Evolutionary conservation across 2,113 vertebrate species (phyloP), one percentile per base, ranked within the genome.

Genomic region (Oncorhynchus kisutch): DNA sequence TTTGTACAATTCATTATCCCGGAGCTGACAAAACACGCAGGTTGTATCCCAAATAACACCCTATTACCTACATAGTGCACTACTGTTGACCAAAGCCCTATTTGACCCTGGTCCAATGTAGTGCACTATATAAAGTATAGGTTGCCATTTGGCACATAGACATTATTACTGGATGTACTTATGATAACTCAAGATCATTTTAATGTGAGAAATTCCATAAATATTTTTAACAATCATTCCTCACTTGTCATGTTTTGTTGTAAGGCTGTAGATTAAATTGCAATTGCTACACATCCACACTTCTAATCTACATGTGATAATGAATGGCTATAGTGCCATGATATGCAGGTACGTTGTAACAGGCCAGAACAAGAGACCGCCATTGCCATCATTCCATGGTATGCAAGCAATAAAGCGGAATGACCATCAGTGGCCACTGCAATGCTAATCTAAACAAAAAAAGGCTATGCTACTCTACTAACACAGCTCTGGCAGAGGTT

Each of bases 1-100:
- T 84, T 83, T 91, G 86, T 88, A 90, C 80, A 82, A 77, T 86
- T 78, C 27, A 75, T 75, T 75, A 81, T 66, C 71, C 54, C 85
- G 82, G 74, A 87, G 78, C 54, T 70, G 75, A 68, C 69, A 70
- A 24, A 70, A 65, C 20, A 70, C 73, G 39, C 39, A 45, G 39
- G 39, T 0, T 45, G 51, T 18, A n/a, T 54, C 51, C 5, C 51
- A 54, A 54, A 54, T 54, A 18, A 16, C 51, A 54, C 16, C 13
- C 16, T 18, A 54, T 54, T 54, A 16, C 51, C 3, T 54, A 18
- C 3, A 54, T 18, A 16, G 16, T 54, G 51, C 51, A 18, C 51
- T 54, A 5, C 16, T 18, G 18, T 18, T 54, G 51, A 18, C 51
- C 14, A 54, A 54, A 54, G 51, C 3, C 16, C 51, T 54, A 18